These are phyloP conservation scores for Sogatella furcifera DNA, from an alignment of 1,140 invertebrate species.

Conservation along the genomic window DNA sequence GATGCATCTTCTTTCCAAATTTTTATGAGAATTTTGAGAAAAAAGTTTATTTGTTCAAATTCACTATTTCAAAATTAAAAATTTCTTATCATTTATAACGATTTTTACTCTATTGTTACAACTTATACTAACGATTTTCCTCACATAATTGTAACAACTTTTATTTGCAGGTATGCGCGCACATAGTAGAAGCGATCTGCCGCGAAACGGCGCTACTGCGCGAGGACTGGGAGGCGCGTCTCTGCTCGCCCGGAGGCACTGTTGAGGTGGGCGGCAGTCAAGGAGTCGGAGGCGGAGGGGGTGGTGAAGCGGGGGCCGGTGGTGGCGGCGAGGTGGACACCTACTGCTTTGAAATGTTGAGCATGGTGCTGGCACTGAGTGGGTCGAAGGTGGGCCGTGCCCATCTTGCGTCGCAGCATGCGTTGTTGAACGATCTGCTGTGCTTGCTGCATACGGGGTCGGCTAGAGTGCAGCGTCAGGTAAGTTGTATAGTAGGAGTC, in stretches of 20 bases:
- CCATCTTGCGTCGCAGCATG: slow-evolving; percentile 81
- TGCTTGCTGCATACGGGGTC: slow-evolving; percentile 87
- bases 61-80: too few relatives aligned
- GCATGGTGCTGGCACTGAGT: slow-evolving; percentile 86
- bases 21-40: too few relatives aligned
- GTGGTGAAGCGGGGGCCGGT: too few relatives aligned
- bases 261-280: slow-evolving; percentile 35
- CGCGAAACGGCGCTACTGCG: slow-evolving; percentile 73
- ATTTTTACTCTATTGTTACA: too few relatives aligned
- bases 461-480: slow-evolving; percentile 87
- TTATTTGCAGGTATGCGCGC: slow-evolving; percentile 60
- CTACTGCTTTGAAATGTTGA: slow-evolving; percentile 96
- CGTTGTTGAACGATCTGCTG: slow-evolving; percentile 72
- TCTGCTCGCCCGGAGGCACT: slow-evolving; percentile 34
- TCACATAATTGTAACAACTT: not conserved
- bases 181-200: slow-evolving; percentile 87
- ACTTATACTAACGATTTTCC: too few relatives aligned
- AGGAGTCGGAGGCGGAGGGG: slow-evolving; percentile 36
- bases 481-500: too few relatives aligned
- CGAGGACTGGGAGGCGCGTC: slow-evolving; percentile 74
- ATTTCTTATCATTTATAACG: too few relatives aligned
- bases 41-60: too few relatives aligned
- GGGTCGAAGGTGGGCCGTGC: slow-evolving; percentile 81
- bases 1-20: too few relatives aligned
- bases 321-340: slow-evolving; percentile 70